Percentiles rank a stretch among this genome's conserved stretches.
Evolutionary conservation across 2,113 vertebrate genomes (phyloP).

Genomic region (Upupa epops): DNA sequence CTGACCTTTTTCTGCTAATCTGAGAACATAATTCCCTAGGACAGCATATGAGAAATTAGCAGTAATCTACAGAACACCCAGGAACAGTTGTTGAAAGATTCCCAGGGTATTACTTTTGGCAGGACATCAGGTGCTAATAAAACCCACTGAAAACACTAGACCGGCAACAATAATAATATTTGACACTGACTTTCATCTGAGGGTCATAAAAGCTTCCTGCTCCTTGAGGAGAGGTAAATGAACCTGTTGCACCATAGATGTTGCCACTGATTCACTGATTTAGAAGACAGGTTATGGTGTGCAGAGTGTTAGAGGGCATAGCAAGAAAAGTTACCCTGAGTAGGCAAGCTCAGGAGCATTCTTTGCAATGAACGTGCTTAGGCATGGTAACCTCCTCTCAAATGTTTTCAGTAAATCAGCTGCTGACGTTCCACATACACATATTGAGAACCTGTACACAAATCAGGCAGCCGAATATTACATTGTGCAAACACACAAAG

Average conservation of each 20-base stretch:
- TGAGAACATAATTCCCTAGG: slow-evolving; percentile 27
- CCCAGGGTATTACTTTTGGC: slow-evolving; percentile 60
- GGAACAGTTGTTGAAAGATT: slow-evolving; percentile 53
- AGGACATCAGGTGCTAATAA: slow-evolving; percentile 61
- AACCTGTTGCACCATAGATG: not conserved
- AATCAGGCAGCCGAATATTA: not conserved
- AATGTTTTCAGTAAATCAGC: not conserved
- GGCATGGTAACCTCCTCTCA: not conserved
- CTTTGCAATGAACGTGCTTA: not conserved
- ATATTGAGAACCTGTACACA: not conserved
- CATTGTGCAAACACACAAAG: not conserved
- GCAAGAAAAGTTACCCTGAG: not conserved
- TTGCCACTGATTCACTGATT: not conserved
- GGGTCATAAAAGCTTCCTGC: not conserved
- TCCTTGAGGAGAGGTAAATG: not conserved
- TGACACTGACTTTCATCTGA: slow-evolving; percentile 14
- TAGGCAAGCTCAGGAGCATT: not conserved
- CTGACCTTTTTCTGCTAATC: slow-evolving; percentile 7
- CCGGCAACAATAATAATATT: slow-evolving; percentile 27
- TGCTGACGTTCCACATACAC: not conserved
- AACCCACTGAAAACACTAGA: slow-evolving; percentile 28
- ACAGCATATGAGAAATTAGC: slow-evolving; percentile 44
- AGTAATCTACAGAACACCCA: slow-evolving; percentile 59
- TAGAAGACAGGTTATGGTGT: not conserved
- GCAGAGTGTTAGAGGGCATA: not conserved